phyloP scores from a whole-genome alignment of 2,113 vertebrate genomes.

The Myrmophylax atrothorax region DNA sequence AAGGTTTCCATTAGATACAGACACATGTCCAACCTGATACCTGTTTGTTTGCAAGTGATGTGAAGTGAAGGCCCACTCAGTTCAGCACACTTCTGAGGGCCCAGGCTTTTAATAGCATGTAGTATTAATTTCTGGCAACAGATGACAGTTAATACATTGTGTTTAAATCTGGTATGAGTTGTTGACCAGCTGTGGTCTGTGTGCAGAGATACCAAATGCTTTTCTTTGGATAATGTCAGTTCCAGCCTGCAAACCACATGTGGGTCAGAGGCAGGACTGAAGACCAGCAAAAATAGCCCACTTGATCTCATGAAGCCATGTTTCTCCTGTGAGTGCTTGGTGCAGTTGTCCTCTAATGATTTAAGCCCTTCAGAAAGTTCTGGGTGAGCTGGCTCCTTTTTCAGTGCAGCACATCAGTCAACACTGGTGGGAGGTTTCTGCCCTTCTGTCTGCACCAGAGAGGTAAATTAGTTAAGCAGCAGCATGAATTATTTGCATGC shows the following conservation, averaged over 20 bases:
- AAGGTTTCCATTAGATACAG: not conserved
- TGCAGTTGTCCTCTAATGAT: not conserved
- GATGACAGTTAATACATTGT: slow-evolving; percentile 60
- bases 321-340: slow-evolving; percentile 32
- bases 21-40: not conserved
- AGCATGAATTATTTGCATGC: slow-evolving; percentile 56
- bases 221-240: slow-evolving; percentile 60
- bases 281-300: slow-evolving; percentile 29
- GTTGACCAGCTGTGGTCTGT: slow-evolving; percentile 73
- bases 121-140: slow-evolving; percentile 63
- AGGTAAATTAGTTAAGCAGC: slow-evolving; percentile 34
- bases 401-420: not conserved
- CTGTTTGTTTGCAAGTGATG: not conserved
- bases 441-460: slow-evolving; percentile 17
- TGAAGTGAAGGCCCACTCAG: not conserved
- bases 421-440: slow-evolving; percentile 8
- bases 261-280: slow-evolving; percentile 40
- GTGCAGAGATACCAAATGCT: slow-evolving; percentile 41
- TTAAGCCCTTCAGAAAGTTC: slow-evolving; percentile 23
- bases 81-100: slow-evolving; percentile 22
- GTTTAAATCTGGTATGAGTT: slow-evolving; percentile 66
- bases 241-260: slow-evolving; percentile 73
- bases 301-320: not conserved
- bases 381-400: not conserved
- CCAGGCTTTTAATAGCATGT: slow-evolving; percentile 41